phyloP scores from a whole-genome alignment of 2,797 vertebrate genomes.

The Sibirionetta formosa region DNA sequence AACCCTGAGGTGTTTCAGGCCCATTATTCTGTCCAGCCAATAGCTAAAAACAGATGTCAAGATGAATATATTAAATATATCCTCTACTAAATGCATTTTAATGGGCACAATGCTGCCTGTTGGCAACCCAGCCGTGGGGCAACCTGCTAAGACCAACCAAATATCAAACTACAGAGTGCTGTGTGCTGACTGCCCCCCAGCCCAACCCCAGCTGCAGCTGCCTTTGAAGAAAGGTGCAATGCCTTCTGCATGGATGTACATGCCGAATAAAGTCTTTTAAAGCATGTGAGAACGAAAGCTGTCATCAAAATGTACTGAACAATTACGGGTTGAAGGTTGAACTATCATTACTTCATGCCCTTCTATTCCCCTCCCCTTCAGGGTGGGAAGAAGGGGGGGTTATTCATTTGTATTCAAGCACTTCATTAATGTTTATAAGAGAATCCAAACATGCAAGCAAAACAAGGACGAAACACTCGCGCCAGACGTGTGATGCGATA shows the following conservation, averaged over 20 bases:
- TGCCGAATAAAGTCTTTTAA: slow-evolving; percentile 20
- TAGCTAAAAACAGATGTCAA: neutral
- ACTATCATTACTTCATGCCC: slow-evolving; percentile 63
- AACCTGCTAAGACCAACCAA: neutral
- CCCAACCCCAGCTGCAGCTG: slow-evolving; percentile 4
- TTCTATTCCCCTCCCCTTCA: slow-evolving; percentile 41
- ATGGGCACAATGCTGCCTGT: neutral
- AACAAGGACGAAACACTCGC: slow-evolving; percentile 43
- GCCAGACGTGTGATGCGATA: slow-evolving; percentile 57
- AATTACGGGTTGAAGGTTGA: slow-evolving; percentile 65
- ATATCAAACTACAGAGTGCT: neutral
- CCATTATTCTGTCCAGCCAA: neutral
- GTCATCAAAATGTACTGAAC: slow-evolving; percentile 54
- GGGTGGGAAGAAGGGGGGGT: slow-evolving; percentile 31
- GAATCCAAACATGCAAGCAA: slow-evolving; percentile 72
- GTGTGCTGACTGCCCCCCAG: neutral
- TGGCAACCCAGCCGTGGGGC: slow-evolving; percentile 3
- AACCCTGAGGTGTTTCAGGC: neutral
- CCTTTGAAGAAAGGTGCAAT: slow-evolving; percentile 62
- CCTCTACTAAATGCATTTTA: neutral
- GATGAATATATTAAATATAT: neutral
- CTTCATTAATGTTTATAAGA: slow-evolving; percentile 74
- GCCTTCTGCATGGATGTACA: slow-evolving; percentile 36
- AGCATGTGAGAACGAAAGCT: slow-evolving; percentile 49
- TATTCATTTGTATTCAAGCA: slow-evolving; percentile 70